Conservation (phyloP, 2,113 vertebrate genomes). For the Gavialis gangeticus region DNA sequence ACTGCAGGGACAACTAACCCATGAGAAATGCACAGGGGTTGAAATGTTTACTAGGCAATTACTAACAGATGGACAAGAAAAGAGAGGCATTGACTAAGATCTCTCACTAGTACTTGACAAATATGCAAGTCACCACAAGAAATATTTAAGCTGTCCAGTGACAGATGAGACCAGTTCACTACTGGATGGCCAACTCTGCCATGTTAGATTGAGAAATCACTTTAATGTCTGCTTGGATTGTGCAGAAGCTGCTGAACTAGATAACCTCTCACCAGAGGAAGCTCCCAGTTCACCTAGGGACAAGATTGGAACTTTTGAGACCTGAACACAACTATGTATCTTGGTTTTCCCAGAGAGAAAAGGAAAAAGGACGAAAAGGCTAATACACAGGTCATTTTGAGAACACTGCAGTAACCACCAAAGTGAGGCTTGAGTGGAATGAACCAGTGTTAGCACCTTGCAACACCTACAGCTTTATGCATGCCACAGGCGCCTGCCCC, state of each 20-base stretch:
- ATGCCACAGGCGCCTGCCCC: too few relatives aligned
- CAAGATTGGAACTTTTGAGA: background rate
- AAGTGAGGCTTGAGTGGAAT: background rate
- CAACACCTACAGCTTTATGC: background rate
- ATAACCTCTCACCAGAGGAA: background rate
- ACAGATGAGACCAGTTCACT: background rate
- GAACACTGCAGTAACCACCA: background rate
- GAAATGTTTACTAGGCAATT: background rate
- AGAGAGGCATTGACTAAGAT: background rate
- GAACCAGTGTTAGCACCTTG: too few relatives aligned
- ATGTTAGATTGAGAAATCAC: background rate
- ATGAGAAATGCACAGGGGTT: accelerated
- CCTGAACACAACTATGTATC: background rate
- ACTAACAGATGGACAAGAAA: background rate
- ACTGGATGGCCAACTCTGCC: background rate
- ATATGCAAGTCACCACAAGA: background rate
- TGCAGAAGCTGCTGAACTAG: background rate
- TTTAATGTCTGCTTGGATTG: background rate
- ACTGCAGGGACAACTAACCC: background rate
- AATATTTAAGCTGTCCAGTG: background rate
- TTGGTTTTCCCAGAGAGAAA: background rate
- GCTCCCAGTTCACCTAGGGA: background rate
- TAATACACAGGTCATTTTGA: background rate
- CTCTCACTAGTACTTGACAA: too few relatives aligned
- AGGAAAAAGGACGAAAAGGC: too few relatives aligned